phyloP scores from a whole-genome alignment of 2,113 vertebrate species.

The Chitala chitala region DNA sequence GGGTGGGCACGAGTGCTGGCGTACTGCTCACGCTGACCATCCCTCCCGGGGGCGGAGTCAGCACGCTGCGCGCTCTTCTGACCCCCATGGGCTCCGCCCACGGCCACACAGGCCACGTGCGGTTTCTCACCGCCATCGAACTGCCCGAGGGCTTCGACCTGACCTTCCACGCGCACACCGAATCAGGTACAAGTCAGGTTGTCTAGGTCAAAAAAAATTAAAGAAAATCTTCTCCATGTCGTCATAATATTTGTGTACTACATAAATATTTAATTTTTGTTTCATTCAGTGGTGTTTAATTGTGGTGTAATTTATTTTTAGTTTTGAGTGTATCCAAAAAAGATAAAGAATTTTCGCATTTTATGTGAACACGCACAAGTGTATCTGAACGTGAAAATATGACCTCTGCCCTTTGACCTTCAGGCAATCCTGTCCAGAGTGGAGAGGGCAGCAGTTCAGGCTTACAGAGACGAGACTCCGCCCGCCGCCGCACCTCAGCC shows the following conservation, averaged over 20 bases:
- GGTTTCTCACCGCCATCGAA: slow-evolving; percentile 89
- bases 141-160: slow-evolving; percentile 82
- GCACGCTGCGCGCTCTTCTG: slow-evolving; percentile 61
- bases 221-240: too few species aligned
- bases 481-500: slow-evolving; percentile 60
- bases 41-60: slow-evolving; percentile 57
- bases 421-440: slow-evolving; percentile 53
- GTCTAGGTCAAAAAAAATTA: too few species aligned
- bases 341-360: too few species aligned
- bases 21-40: slow-evolving; percentile 82
- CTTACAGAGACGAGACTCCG: slow-evolving; percentile 68
- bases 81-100: slow-evolving; percentile 82
- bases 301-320: too few species aligned
- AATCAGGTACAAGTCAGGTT: slow-evolving; percentile 54
- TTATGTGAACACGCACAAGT: too few species aligned
- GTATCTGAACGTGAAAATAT: not conserved
- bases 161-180: slow-evolving; percentile 62
- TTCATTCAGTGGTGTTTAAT: too few species aligned
- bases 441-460: slow-evolving; percentile 57
- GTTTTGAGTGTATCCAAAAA: too few species aligned
- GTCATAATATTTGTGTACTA: too few species aligned
- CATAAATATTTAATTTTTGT: too few species aligned
- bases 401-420: not conserved
- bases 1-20: slow-evolving; percentile 94
- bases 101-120: slow-evolving; percentile 93